A percentile compares a stretch with the other conserved stretches of the same genome.
Evolutionary conservation across 2,797 vertebrate genomes (phyloP).

Genomic region (Threskiornis aethiopicus): DNA sequence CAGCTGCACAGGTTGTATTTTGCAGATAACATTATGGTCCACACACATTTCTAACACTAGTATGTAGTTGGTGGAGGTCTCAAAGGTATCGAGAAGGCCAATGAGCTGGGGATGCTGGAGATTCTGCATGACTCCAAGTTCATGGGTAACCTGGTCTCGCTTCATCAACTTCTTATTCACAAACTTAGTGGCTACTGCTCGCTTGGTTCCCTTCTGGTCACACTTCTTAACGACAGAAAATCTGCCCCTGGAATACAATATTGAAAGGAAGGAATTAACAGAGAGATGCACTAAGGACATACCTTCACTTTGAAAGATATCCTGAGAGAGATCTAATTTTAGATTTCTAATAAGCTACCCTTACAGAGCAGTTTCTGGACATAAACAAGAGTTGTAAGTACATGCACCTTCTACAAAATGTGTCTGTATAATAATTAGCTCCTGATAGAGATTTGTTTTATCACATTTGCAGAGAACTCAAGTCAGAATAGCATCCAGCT

Average conservation of each 20-base stretch:
- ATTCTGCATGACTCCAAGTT: constrained; percentile 90
- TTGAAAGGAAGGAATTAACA: neutral
- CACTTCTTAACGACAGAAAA: constrained; percentile 96
- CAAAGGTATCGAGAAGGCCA: constrained; percentile 90
- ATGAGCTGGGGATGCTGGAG: constrained; percentile 93
- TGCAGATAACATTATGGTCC: neutral
- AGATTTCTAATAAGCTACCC: neutral
- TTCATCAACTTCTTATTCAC: constrained; percentile 98
- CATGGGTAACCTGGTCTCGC: constrained; percentile 92
- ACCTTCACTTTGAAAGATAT: neutral
- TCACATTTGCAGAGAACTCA: neutral
- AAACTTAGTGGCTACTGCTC: constrained; percentile 91
- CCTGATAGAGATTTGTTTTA: neutral
- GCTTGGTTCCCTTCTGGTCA: constrained; percentile 90
- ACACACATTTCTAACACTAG: constrained; percentile 94
- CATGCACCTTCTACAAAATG: neutral
- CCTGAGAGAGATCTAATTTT: neutral
- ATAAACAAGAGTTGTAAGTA: neutral
- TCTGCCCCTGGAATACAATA: constrained; percentile 84
- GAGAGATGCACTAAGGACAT: neutral
- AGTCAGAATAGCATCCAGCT: neutral
- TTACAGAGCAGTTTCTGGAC: neutral
- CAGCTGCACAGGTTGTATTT: neutral
- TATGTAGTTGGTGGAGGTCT: constrained; percentile 91
- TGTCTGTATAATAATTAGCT: neutral